These are phyloP conservation scores for Scaptomyza pallida DNA, from an alignment of 1,140 invertebrate genomes.

Conservation along the genomic window DNA sequence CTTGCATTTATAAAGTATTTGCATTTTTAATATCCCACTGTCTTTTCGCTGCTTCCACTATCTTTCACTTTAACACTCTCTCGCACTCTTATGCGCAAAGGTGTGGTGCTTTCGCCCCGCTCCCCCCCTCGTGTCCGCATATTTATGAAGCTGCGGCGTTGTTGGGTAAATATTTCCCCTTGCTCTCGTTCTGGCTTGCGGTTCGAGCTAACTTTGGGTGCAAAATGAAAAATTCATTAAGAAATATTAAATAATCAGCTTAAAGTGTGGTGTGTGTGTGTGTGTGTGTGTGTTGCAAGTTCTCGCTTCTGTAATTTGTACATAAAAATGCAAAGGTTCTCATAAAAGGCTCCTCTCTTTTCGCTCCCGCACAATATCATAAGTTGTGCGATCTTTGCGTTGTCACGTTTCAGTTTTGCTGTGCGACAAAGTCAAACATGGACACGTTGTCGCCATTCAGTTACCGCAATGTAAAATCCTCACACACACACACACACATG, in stretches of 20 bases:
- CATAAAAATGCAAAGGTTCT: conserved; percentile 21
- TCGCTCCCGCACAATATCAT: conserved; percentile 12
- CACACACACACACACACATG: neutral
- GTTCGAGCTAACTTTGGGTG: conserved; percentile 17
- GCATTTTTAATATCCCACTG: conserved; percentile 68
- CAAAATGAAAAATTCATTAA: conserved; percentile 67
- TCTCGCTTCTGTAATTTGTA: conserved; percentile 45
- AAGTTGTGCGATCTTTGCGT: conserved; percentile 65
- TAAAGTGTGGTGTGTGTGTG: conserved; percentile 39
- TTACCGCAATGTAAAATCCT: conserved; percentile 43
- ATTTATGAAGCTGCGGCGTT: conserved; percentile 22
- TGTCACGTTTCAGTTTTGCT: conserved; percentile 60
- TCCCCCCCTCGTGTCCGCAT: neutral
- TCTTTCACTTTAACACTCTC: neutral
- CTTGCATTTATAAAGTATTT: conserved; percentile 74
- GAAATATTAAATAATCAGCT: conserved; percentile 81
- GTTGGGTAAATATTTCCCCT: conserved; percentile 50
- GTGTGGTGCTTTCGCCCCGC: conserved; percentile 5
- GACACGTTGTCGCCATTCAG: conserved; percentile 45
- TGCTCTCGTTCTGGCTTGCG: conserved; percentile 22
- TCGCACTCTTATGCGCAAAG: neutral
- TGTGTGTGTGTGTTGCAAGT: conserved; percentile 10
- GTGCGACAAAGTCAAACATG: conserved; percentile 71
- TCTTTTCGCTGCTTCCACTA: conserved; percentile 28
- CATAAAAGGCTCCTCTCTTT: neutral